These are phyloP conservation scores for Palaemon carinicauda DNA, from an alignment of 1,140 invertebrate genomes.

Conservation along the genomic window DNA sequence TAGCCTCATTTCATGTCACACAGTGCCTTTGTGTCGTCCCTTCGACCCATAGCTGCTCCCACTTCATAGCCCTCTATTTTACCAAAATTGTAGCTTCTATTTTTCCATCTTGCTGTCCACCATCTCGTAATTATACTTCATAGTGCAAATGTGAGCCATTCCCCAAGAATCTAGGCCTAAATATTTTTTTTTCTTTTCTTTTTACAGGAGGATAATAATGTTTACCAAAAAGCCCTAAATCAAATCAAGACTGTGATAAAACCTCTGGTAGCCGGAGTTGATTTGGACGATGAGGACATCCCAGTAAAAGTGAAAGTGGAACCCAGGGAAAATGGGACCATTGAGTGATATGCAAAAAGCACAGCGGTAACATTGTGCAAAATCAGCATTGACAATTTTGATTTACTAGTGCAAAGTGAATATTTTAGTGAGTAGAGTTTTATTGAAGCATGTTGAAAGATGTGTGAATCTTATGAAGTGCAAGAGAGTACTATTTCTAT, in stretches of 20 bases:
- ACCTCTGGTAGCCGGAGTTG: constrained; percentile 52
- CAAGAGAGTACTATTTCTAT: no score
- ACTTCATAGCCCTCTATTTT: no score
- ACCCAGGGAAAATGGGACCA: constrained; percentile 25
- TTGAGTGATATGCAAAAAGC: constrained; percentile 14
- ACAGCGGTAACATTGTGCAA: neutral
- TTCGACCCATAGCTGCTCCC: no score
- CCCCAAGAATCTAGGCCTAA: neutral
- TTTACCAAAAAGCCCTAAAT: constrained; percentile 54
- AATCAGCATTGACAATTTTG: neutral
- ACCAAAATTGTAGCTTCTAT: no score
- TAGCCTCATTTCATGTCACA: no score
- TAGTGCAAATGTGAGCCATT: no score
- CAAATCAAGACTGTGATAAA: constrained; percentile 54
- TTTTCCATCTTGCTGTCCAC: no score
- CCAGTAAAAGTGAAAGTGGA: constrained; percentile 13
- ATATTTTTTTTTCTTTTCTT: neutral
- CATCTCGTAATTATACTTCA: no score
- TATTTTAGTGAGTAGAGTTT: neutral
- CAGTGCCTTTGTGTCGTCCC: no score
- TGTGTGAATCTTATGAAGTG: no score
- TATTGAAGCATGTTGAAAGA: no score
- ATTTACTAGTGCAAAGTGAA: neutral
- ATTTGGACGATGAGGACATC: constrained; percentile 53
- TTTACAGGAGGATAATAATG: constrained; percentile 54